Evolutionary conservation across 2,113 vertebrate genomes (phyloP).

Genomic region (Platichthys stellatus): DNA sequence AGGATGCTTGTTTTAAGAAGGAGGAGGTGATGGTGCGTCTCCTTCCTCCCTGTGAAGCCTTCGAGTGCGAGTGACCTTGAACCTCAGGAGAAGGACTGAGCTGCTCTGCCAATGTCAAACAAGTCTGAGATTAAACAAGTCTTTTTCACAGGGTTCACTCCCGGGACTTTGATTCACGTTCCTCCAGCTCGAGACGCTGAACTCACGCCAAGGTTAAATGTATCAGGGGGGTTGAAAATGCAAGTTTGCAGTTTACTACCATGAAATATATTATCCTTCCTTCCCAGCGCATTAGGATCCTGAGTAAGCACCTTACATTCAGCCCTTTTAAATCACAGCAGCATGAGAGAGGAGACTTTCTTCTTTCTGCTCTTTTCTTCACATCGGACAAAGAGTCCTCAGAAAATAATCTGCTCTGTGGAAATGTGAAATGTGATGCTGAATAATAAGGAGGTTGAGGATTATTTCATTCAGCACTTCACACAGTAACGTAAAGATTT

Average conservation of each 20-base stretch:
- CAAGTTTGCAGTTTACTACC: neutral
- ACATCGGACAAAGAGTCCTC: no score
- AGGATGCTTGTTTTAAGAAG: neutral
- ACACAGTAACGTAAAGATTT: no score
- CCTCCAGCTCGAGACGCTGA: neutral
- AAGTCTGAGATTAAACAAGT: conserved; percentile 27
- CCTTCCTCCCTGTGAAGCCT: neutral
- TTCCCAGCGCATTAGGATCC: neutral
- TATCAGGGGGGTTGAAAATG: neutral
- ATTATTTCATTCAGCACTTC: no score
- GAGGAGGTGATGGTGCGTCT: no score
- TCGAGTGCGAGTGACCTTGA: conserved; percentile 13
- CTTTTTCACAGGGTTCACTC: neutral
- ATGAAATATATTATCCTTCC: neutral
- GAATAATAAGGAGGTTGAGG: no score
- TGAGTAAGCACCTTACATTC: no score
- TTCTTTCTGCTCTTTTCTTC: no score
- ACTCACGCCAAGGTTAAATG: neutral
- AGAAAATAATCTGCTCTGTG: no score
- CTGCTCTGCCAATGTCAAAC: conserved; percentile 53
- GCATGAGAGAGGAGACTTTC: no score
- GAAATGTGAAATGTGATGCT: no score
- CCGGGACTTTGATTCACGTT: neutral
- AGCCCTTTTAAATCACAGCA: no score
- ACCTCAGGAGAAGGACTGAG: conserved; percentile 34